Evolutionary conservation across 1,140 invertebrate species (phyloP).

Genomic region (Oncopodura yosiiana): DNA sequence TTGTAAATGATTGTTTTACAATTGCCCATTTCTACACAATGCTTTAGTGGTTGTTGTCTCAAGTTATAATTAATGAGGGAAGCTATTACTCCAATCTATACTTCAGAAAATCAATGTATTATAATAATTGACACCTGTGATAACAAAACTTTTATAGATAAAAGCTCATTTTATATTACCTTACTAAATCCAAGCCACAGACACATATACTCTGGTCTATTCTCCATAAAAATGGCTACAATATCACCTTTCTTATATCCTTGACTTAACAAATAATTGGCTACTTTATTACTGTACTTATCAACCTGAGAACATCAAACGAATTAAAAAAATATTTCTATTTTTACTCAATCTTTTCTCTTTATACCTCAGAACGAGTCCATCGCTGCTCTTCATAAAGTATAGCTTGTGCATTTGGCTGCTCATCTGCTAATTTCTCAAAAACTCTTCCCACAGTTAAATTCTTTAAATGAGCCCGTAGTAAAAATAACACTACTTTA

Average conservation of each 20-base stretch:
- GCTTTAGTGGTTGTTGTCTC: constrained; percentile 48
- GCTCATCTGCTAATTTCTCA: constrained; percentile 5
- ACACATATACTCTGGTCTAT: constrained; percentile 52
- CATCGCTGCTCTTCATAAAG: constrained; percentile 19
- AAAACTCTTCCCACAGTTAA: constrained; percentile 7
- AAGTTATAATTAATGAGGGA: constrained; percentile 64
- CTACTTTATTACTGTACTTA: constrained; percentile 51
- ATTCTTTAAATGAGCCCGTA: constrained; percentile 6
- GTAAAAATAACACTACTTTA: constrained; percentile 1
- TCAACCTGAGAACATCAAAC: too few relatives aligned
- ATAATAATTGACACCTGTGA: constrained; percentile 6
- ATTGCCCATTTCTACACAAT: constrained; percentile 48
- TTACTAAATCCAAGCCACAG: constrained; percentile 57
- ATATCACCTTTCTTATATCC: constrained; percentile 53
- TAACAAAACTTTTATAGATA: not conserved
- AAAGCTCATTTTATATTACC: constrained; percentile 5
- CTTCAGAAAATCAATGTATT: not conserved
- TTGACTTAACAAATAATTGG: constrained; percentile 46
- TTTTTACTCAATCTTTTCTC: not conserved
- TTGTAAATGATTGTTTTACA: constrained; percentile 45
- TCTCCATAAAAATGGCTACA: constrained; percentile 59
- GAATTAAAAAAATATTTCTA: too few relatives aligned
- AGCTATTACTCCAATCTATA: constrained; percentile 48
- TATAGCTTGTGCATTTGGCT: constrained; percentile 12
- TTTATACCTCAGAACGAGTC: constrained; percentile 8